Percentiles rank a stretch among this genome's conserved stretches.
Evolutionary conservation across 2,113 vertebrate genomes (phyloP).

Genomic region (Dendropsophus ebraccatus): DNA sequence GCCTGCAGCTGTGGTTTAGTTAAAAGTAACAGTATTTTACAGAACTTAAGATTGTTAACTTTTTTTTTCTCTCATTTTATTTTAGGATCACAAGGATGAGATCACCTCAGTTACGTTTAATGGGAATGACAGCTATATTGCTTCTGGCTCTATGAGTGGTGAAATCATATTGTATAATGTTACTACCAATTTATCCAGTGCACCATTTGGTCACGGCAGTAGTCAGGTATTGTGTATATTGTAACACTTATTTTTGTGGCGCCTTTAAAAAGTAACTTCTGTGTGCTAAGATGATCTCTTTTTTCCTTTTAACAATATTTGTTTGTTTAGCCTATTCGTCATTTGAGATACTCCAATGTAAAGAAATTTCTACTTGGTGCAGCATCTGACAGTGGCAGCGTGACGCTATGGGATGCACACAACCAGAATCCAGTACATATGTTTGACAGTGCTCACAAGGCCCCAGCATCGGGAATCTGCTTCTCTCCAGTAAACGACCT

Average conservation of each 20-base stretch:
- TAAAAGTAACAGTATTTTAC: not conserved
- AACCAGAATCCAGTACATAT: slow-evolving; percentile 85
- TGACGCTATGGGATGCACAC: slow-evolving; percentile 94
- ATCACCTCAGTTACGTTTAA: slow-evolving; percentile 91
- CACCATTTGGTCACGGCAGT: slow-evolving; percentile 88
- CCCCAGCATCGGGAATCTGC: slow-evolving; percentile 87
- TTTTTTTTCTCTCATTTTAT: slow-evolving; percentile 8
- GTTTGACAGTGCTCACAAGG: slow-evolving; percentile 89
- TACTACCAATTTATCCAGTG: slow-evolving; percentile 90
- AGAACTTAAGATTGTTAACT: not conserved
- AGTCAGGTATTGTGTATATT: slow-evolving; percentile 78
- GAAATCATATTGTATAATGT: slow-evolving; percentile 92
- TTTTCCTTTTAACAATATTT: slow-evolving; percentile 27
- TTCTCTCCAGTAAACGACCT: slow-evolving; percentile 95
- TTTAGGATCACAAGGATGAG: slow-evolving; percentile 91
- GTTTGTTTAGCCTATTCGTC: slow-evolving; percentile 84
- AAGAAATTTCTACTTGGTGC: slow-evolving; percentile 91
- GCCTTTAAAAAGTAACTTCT: not conserved
- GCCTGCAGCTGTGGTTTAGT: not conserved
- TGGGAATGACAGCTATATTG: slow-evolving; percentile 87
- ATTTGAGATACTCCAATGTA: slow-evolving; percentile 86
- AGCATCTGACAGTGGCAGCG: slow-evolving; percentile 87
- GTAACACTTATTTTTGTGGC: not conserved
- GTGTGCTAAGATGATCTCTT: not conserved
- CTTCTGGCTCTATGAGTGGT: slow-evolving; percentile 92